Base-by-base conservation (phyloP, 2,797 vertebrate species). In the Lepilemur ruficaudatus region DNA sequence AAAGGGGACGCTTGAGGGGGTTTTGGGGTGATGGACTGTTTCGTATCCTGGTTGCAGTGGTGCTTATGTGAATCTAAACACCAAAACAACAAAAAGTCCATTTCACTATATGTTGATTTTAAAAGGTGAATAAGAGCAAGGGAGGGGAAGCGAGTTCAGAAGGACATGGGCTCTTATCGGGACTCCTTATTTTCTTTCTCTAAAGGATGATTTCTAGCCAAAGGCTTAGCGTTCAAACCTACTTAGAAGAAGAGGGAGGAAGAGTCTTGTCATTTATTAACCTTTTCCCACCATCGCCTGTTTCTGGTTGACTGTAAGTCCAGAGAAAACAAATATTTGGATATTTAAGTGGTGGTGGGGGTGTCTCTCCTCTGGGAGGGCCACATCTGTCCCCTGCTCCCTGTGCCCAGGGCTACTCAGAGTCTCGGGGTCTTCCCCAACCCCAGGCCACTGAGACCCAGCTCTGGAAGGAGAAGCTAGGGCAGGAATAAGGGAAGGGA, bases 391-490 rank as follows among this genome's bases (percentile, higher is more conserved):
- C 73, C 18, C 59, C 43, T 41, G 65, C 28, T 41, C 75, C 38
- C 59, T 25, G 28, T 7, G 5, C 13, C 5, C 0, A 4, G 17
- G 2, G 20, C 28, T 46, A 0, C 3, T 38, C 12, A 20, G 35
- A 46, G n/a, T 7, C 30, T 30, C 0, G 8, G 17, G 48, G 32
- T 67, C 78, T 12, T 20, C 23, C 7, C 15, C 38, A 8, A 32
- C 69, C 12, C 25, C n/a, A 38, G 38, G 41, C 15, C 14, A 59
- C 63, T 20, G 46, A 22, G 61, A 55, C n/a, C 30, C 55, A 17
- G 70, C 9, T 43, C 35, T 12, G 57, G 38, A 46, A 22, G 43
- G 65, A 59, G 73, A 25, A 63, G 32, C 13, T 1, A 38, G 41
- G 35, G 75, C 5, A 0, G 76, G 67, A 38, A 7, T 2, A 5